A percentile compares a stretch with the other conserved stretches of the same genome.
These are phyloP conservation scores for Laothoe populi DNA, from an alignment of 2,888 invertebrate genomes.

Conservation along the genomic window DNA sequence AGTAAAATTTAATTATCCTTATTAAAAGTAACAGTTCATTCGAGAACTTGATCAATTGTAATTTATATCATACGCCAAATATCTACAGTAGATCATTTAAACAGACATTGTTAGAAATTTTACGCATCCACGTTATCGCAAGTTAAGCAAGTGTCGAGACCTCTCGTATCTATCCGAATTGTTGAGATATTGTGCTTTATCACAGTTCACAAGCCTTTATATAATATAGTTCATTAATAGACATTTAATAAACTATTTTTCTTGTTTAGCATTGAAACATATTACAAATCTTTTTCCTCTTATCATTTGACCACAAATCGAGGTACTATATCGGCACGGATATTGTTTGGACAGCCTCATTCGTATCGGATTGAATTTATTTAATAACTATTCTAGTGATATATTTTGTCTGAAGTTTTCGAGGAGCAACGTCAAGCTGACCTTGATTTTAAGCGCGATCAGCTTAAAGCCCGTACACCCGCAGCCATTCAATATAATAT, in stretches of 20 bases:
- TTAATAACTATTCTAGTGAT: not conserved
- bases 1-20: too few relatives aligned
- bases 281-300: not conserved
- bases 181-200: slow-evolving; percentile 40
- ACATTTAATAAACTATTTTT: not conserved
- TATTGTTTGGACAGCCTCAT: not conserved
- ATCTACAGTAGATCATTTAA: not conserved
- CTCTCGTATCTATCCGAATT: slow-evolving; percentile 51
- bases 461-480: too few relatives aligned
- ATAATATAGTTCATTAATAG: slow-evolving; percentile 35
- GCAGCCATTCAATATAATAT: too few relatives aligned
- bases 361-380: not conserved
- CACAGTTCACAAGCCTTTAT: slow-evolving; percentile 52
- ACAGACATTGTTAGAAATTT: slow-evolving; percentile 32
- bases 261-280: not conserved
- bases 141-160: slow-evolving; percentile 59
- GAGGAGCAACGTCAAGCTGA: too few relatives aligned
- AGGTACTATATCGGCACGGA: not conserved
- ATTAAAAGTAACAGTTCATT: too few relatives aligned
- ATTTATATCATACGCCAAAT: not conserved
- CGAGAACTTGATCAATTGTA: too few relatives aligned
- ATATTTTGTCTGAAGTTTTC: too few relatives aligned
- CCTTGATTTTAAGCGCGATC: too few relatives aligned
- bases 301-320: not conserved
- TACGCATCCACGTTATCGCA: slow-evolving; percentile 44